Evolutionary conservation across 2,797 vertebrate genomes (phyloP), one percentile per base, ranked within the genome.

Genomic region (Argentina silus): DNA sequence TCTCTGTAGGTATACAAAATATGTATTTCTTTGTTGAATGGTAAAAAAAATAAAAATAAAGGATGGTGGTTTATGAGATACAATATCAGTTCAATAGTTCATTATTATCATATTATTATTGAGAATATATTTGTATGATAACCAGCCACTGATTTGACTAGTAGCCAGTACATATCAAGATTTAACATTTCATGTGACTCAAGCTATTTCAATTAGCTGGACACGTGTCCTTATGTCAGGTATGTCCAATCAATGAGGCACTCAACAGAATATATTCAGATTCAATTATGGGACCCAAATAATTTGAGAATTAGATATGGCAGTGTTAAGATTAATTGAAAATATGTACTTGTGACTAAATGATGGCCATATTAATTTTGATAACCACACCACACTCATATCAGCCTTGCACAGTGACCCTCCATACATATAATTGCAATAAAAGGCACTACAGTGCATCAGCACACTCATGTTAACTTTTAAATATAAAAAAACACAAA

Each of bases 401-500:
- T 63, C 61, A 63, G 8, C 15, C 47, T 48, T 48, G 47, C 23
- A 17, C 2, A 11, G 7, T 59, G 56, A 59, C 56, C 10, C 56
- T 59, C 17, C 17, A 19, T 23, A 50, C 21, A 27, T 50, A 9
- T 7, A 9, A 67, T 7, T 15, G 21, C 45, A 27, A n/a, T 6
- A 51, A 27, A 19, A 50, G 3, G 11, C 65, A 50, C 45, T 12
- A 48, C 44, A 50, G 21, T 19, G 47, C 3, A 27, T 44, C 77
- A 53, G 14, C 15, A 61, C 61, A 50, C 27, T 48, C 12, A 44
- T 36, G n/a, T 17, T 19, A 57, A 73, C 17, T 50, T 36, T 44
- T 67, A 63, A 3, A 51, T 73, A 14, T 72, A 67, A 68, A 59
- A 48, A 48, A 53, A 36, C 27, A 36, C 27, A 15, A 65, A 47